Conservation (phyloP, 1,140 invertebrate species). For the Eriocheir sinensis region DNA sequence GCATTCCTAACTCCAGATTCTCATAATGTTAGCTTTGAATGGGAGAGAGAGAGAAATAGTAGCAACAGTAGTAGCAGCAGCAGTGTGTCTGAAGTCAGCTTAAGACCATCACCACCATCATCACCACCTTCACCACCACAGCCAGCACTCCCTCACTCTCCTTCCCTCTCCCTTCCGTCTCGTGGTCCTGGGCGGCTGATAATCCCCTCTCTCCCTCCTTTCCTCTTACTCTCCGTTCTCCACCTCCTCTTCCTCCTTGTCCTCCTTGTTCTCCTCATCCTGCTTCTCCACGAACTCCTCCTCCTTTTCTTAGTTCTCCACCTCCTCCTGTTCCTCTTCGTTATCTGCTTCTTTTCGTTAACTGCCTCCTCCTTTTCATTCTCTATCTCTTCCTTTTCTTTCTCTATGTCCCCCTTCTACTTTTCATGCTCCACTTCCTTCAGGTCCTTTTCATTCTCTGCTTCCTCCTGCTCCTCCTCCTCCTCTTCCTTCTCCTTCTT, state of each 20-base stretch:
- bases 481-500: slow-evolving; percentile 12
- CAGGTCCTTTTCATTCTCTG: neutral
- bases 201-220: neutral
- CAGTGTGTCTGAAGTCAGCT: neutral
- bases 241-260: neutral
- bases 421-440: neutral
- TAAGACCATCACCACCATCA: slow-evolving; percentile 1
- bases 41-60: neutral
- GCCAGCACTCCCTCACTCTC: neutral
- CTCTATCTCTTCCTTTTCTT: neutral
- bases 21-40: no score
- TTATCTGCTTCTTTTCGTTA: neutral
- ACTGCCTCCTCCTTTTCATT: neutral
- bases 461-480: neutral
- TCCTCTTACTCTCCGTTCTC: neutral
- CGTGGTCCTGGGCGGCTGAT: neutral
- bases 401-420: neutral
- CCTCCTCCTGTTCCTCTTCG: neutral
- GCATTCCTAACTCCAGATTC: no score
- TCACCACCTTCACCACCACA: neutral
- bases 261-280: neutral
- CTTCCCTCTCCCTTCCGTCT: neutral
- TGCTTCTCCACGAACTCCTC: neutral
- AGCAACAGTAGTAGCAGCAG: neutral
- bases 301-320: neutral